phyloP scores from a whole-genome alignment of 2,113 vertebrate genomes.

The Myocastor coypus region DNA sequence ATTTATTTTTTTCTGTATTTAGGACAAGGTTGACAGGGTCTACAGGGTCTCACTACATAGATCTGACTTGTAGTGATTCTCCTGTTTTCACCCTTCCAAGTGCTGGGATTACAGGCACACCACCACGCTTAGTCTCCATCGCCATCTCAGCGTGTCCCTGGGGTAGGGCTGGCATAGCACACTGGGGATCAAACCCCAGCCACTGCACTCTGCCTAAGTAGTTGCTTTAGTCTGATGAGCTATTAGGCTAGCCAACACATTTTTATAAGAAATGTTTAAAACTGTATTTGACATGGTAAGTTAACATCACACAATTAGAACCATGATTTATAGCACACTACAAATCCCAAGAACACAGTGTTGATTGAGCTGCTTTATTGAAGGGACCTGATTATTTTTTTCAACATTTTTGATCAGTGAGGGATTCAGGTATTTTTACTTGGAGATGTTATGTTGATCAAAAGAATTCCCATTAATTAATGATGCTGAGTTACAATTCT shows the following conservation, averaged over 20 bases:
- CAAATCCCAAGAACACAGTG: neutral
- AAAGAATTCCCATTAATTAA: slow-evolving; percentile 27
- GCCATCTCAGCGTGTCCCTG: no score
- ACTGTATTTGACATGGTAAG: neutral
- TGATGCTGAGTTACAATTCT: neutral
- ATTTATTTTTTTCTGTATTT: no score
- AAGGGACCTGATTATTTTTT: slow-evolving; percentile 24
- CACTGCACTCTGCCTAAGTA: no score
- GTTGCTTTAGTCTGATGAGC: no score
- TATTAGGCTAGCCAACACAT: neutral
- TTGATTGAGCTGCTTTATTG: neutral
- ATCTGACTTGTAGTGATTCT: no score
- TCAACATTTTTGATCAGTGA: slow-evolving; percentile 6
- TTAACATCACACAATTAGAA: neutral
- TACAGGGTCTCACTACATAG: no score
- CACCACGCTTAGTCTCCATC: no score
- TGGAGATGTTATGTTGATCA: neutral
- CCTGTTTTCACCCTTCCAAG: no score
- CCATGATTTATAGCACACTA: neutral
- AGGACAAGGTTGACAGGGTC: no score
- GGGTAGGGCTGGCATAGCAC: no score
- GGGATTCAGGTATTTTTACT: neutral
- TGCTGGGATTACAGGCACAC: no score
- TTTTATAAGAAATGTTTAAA: slow-evolving; percentile 24
- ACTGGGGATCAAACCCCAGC: no score